Evolutionary conservation across 2,888 invertebrate species (phyloP).

Genomic region (Xestia c-nigrum): DNA sequence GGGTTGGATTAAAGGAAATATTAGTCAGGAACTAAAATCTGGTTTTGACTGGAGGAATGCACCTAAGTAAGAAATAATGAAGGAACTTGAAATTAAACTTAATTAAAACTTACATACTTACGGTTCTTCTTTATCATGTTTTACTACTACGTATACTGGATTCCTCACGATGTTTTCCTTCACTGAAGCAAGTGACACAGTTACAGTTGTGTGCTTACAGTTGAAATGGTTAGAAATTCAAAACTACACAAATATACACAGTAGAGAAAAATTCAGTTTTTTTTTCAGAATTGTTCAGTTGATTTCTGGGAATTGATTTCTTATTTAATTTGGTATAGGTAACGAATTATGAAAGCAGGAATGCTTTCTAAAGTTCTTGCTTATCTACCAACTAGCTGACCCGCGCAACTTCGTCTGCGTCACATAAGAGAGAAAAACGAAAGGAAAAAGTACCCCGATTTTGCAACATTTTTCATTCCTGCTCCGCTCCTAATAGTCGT

Average conservation of each 20-base stretch:
- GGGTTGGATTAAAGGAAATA: neutral
- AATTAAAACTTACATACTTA: neutral
- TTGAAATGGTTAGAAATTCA: neutral
- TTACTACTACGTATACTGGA: no score
- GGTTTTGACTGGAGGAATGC: neutral
- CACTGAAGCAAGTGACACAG: no score
- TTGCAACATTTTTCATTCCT: no score
- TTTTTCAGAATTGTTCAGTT: neutral
- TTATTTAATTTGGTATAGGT: neutral
- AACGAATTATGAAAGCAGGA: neutral
- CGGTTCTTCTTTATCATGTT: no score
- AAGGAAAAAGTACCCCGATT: no score
- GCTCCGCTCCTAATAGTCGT: no score
- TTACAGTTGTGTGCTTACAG: no score
- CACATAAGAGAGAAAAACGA: no score
- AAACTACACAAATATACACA: neutral
- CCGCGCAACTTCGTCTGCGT: no score
- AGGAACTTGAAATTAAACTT: neutral
- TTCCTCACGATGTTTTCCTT: no score
- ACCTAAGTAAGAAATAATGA: no score
- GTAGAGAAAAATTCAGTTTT: neutral
- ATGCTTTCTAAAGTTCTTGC: neutral
- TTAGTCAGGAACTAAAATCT: constrained; percentile 3
- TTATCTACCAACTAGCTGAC: no score
- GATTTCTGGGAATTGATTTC: neutral